Evolutionary conservation across 37 sponge, comb jelly and placozoan genomes (phyloP), one percentile per base, ranked within the genome.

Genomic region (Chondrilla cf. caribensis): DNA sequence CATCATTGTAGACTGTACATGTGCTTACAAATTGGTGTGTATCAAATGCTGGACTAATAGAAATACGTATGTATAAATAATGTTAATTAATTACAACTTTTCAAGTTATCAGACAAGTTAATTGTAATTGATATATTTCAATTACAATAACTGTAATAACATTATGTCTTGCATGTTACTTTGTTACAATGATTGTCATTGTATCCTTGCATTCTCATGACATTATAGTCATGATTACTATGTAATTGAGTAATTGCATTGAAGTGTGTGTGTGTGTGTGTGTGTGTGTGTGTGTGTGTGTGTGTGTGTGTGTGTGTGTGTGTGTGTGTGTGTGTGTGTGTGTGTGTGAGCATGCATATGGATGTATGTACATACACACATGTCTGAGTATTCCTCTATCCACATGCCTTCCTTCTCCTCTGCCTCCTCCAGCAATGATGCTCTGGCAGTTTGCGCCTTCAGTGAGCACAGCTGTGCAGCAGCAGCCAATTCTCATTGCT

Each of bases 241-340:
- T 6, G 35, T 4, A 26, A 0, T 67, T 29, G 68, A 6, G 35
- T 8, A 1, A 29, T 8, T 8, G 68, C 3, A 2, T 4, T 2
- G 2, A 8, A 1, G 7, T 7, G 3, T 33, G 32, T 4, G 35
- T 6, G 68, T 67, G 17, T 67, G 68, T 6, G 35, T 26, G 64
- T 62, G 29, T 26, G 64, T 26, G 29, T 26, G 29, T 26, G 64
- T 62, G 64, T 29, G 64, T 62, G 64, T 62, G 29, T 62, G 64
- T 26, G 29, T 62, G 24, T 26, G 64, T 29, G 64, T 62, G 64
- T 26, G 29, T 62, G 72, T 70, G 72, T 70, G 72, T 70, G 72
- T 31, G 72, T 70, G 72, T 31, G 72, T 70, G 72, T 70, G 72
- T 77, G 78, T 77, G 78, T 77, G 78, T 77, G 78, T 77, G 78